Evolutionary conservation across 2,888 invertebrate species (phyloP).

Genomic region (Drosophila meridionalis): DNA sequence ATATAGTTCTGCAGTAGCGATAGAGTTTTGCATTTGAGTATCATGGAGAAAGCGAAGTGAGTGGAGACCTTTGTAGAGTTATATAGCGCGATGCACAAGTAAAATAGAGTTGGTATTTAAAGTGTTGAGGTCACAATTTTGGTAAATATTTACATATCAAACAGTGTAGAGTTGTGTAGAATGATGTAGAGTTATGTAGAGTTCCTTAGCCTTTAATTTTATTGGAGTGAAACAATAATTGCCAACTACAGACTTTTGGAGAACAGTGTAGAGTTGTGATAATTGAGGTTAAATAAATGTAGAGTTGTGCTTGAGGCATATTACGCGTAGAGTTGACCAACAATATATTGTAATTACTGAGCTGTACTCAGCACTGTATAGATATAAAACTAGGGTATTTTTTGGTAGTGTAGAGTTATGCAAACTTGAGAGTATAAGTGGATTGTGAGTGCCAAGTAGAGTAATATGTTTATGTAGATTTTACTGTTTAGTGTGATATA

Average conservation of each 20-base stretch:
- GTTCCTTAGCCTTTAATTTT: no score
- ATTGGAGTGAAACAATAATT: neutral
- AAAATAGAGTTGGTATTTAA: neutral
- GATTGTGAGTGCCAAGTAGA: neutral
- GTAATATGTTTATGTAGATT: neutral
- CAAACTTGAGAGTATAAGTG: neutral
- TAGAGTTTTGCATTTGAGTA: neutral
- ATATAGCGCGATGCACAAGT: neutral
- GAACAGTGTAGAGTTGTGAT: neutral
- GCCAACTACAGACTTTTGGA: neutral
- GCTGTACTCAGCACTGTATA: neutral
- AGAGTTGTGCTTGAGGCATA: neutral
- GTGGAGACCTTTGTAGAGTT: neutral
- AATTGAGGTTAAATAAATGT: neutral
- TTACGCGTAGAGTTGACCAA: neutral
- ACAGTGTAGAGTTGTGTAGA: neutral
- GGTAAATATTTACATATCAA: no score
- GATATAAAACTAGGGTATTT: neutral
- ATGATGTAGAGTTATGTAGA: neutral
- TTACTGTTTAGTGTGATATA: no score
- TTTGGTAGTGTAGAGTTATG: neutral
- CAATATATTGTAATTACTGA: neutral
- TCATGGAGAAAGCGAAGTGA: neutral
- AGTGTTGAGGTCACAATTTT: neutral
- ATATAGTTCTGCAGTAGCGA: no score